Evolutionary conservation across 2,888 invertebrate genomes (phyloP), one percentile per base, ranked within the genome.

Genomic region (Caenorhabditis sp.): DNA sequence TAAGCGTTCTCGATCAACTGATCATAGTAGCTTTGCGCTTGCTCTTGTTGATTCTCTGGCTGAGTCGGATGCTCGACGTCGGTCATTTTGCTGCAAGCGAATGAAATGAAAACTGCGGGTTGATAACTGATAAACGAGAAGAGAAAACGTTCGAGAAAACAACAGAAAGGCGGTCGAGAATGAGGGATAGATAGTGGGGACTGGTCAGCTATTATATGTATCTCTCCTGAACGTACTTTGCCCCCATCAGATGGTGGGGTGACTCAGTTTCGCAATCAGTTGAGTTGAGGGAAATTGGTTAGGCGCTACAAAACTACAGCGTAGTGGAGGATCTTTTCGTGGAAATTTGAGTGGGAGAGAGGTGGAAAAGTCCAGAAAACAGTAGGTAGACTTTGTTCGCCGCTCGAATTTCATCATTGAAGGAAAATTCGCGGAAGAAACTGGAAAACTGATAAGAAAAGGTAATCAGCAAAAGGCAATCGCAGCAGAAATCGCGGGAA

Each of bases 1-100:
- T 80, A 74, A 13, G 77, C 61, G 56, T 84, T 82, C 2, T 51
- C 80, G 32, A 74, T 22, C 15, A 84, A n/a, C 28, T 82, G 82
- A 53, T 76, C 72, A 60, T 84, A 84, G 62, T 84, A 84, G 60
- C 55, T 72, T 35, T 78, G 70, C 11, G 70, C 65, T 35, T 77
- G 60, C 8, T 65, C 62, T 15, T 79, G 76, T 47, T 68, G 77
- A n/a, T 71, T 62, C 32, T 72, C 68, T 20, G 37, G 50, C 44
- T 24, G 40, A 24, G 62, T 37, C 32, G 55, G 65, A 24, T 69
- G 53, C 15, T 69, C 77, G 67, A 80, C 58, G 24, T 76, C 76
- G 56, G 83, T 53, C 80, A 83, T 83, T 44, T 22, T 72, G 40
- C 72, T 62, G 62, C 26, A 64, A 64, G 35, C 55, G 20, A 28